These are phyloP conservation scores for Sussaba pulchella DNA, from an alignment of 2,888 invertebrate genomes.

Conservation along the genomic window DNA sequence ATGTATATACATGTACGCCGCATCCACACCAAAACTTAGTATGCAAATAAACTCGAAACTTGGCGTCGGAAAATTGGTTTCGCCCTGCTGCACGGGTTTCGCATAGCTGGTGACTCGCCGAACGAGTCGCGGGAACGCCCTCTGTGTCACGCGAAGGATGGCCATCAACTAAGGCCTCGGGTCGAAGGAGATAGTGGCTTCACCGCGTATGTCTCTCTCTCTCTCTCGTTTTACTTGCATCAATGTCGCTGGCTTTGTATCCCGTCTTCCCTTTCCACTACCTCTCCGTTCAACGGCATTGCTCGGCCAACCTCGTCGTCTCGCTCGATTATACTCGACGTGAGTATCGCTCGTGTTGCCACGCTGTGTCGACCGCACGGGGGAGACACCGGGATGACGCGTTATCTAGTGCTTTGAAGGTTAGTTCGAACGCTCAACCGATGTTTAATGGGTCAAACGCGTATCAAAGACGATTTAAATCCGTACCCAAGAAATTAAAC, in stretches of 20 bases:
- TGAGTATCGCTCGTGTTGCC: conserved; percentile 2
- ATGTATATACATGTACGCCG: conserved; percentile 35
- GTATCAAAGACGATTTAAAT: background rate
- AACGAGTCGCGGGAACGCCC: conserved; percentile 39
- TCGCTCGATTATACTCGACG: conserved; percentile 5
- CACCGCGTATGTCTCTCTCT: too few relatives aligned
- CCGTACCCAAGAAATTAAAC: too few relatives aligned
- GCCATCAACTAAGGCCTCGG: conserved; percentile 8
- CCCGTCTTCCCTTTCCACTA: conserved; percentile 5
- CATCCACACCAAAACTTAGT: conserved; percentile 47
- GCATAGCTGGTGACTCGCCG: conserved; percentile 47
- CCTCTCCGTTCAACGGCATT: conserved; percentile 5
- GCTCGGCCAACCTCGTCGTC: conserved; percentile 1
- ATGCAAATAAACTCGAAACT: conserved; percentile 63
- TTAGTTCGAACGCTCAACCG: background rate
- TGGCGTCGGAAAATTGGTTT: conserved; percentile 61
- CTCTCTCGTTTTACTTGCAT: conserved; percentile 27
- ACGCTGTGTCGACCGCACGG: background rate
- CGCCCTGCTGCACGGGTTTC: conserved; percentile 42
- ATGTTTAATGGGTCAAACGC: background rate
- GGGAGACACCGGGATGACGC: background rate
- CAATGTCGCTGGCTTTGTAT: conserved; percentile 29
- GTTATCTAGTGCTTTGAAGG: background rate
- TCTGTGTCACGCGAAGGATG: conserved; percentile 42
- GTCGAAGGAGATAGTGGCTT: too few relatives aligned